Evolutionary conservation across 2,888 invertebrate genomes (phyloP), one percentile per base, ranked within the genome.

Genomic region (Pandemis corylana): DNA sequence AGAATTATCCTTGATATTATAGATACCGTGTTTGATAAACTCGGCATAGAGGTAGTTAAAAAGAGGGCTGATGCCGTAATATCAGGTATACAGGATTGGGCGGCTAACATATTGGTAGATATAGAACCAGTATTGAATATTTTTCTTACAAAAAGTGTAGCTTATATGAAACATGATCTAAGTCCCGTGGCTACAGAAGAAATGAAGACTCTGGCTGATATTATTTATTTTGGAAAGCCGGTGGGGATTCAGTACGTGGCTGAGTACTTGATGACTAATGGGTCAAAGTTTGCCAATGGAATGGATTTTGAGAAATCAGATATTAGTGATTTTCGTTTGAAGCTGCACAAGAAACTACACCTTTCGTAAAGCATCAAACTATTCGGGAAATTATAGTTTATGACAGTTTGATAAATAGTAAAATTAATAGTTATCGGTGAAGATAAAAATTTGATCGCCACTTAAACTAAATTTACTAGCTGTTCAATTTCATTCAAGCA

Each of bases 261-360:
- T 3, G n/a, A 62, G 36, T 41, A 62, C 41, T 62, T 62, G 62
- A n/a, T 62, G 62, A n/a, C 36, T 2, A 62, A 62, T 10, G 62
- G 62, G 3, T 62, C 62, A 0, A 62, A 41, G 41, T 41, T 62
- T n/a, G 41, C 41, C 6, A 41, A 41, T 41, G 41, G 62, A 7
- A 10, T 5, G 0, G 53, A 53, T 15, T 7, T 9, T 0, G 59
- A 28, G 12, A 59, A 59, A 59, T 28, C 59, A 5, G 59, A 9
- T 28, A 12, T 20, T 3, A 12, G 5, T 59, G 28, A 59, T 28
- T 59, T 59, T 13, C 59, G 5, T 53, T 15, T 5, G 59, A 28
- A 59, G 10, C 20, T 59, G 5, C 28, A 59, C 6, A 59, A 59
- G 59, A 28, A 59, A 10, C 0, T 28, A 10, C 20, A 59, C 5